phyloP scores from a whole-genome alignment of 1,140 invertebrate species.

The Holotrichia oblita region DNA sequence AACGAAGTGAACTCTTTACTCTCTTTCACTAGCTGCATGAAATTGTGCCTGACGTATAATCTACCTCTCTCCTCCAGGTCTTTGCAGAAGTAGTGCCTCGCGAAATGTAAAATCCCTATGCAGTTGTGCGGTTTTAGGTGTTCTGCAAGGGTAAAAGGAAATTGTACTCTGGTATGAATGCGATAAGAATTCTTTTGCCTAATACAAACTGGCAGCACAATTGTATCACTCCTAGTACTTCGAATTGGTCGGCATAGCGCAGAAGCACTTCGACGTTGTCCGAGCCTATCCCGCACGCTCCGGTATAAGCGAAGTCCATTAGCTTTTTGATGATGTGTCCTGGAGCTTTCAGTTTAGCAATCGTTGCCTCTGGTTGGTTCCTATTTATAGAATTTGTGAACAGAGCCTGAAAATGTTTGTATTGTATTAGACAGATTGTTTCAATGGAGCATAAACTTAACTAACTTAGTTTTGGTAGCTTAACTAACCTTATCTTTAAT shows the following conservation, averaged over 20 bases:
- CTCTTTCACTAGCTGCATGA: conserved; percentile 64
- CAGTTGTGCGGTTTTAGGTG: conserved; percentile 62
- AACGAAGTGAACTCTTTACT: conserved; percentile 67
- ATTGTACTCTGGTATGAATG: conserved; percentile 14
- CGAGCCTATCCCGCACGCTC: conserved; percentile 66
- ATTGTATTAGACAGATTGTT: neutral
- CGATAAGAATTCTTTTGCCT: conserved; percentile 43
- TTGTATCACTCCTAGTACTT: conserved; percentile 70
- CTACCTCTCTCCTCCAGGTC: conserved; percentile 65
- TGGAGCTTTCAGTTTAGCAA: conserved; percentile 64
- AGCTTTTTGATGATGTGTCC: conserved; percentile 65
- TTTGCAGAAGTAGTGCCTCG: conserved; percentile 72
- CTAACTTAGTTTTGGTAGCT: too few species aligned
- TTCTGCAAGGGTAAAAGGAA: conserved; percentile 43
- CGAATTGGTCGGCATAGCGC: conserved; percentile 71
- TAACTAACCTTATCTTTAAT: too few species aligned
- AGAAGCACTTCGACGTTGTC: conserved; percentile 72
- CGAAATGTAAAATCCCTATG: conserved; percentile 74
- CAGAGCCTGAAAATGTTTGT: conserved; percentile 55
- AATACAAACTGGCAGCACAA: conserved; percentile 70
- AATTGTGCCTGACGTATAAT: conserved; percentile 65
- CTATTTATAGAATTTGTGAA: conserved; percentile 71
- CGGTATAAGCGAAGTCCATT: conserved; percentile 75
- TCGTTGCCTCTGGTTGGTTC: conserved; percentile 63
- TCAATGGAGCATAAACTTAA: neutral